A percentile compares a stretch with the other conserved stretches of the same genome.
Evolutionary conservation across 2,888 invertebrate genomes (phyloP).

Genomic region (Ctena decussata): DNA sequence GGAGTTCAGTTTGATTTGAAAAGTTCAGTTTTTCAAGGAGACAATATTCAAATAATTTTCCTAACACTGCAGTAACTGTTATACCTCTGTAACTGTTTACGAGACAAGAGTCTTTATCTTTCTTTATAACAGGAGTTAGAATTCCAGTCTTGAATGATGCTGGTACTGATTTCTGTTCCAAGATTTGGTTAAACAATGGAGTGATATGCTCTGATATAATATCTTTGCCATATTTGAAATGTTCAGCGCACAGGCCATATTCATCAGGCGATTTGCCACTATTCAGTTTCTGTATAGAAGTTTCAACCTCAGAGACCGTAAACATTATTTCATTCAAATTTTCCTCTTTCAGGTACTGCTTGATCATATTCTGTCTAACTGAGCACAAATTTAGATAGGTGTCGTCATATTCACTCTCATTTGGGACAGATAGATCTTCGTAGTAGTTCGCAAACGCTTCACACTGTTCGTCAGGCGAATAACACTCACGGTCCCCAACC

Average conservation of each 20-base stretch:
- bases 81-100: not conserved
- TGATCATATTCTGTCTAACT: not conserved
- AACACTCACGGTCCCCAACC: not conserved
- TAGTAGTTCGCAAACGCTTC: not conserved
- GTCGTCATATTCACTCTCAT: not conserved
- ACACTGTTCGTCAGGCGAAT: not conserved
- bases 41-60: not conserved
- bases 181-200: not conserved
- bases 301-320: not conserved
- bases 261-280: not conserved
- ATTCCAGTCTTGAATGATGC: not conserved
- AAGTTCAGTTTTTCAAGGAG: not conserved
- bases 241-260: not conserved
- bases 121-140: not conserved
- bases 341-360: not conserved
- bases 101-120: not conserved
- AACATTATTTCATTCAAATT: not conserved
- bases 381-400: conserved; percentile 7
- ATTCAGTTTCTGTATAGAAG: not conserved
- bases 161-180: not conserved
- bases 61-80: not conserved
- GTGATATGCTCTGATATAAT: not conserved
- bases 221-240: not conserved
- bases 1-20: not conserved
- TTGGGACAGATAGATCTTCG: not conserved